Evolutionary conservation across 2,797 vertebrate species (phyloP).

Genomic region (Sciaenops ocellatus): DNA sequence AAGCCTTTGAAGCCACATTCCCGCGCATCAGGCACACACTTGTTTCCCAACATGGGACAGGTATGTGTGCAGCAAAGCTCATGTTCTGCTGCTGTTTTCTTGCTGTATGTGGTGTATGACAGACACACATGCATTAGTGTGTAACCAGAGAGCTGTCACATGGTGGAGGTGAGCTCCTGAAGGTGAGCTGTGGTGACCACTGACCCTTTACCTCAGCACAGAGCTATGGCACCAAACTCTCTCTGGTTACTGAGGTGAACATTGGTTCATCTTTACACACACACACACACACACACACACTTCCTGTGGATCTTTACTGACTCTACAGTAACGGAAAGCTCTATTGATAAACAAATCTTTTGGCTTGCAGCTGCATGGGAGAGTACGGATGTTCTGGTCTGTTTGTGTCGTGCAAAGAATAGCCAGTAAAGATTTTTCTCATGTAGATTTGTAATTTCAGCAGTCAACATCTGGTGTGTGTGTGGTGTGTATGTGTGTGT

Average conservation of each 20-base stretch:
- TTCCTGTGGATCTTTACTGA: conserved; percentile 19
- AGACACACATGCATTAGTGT: not conserved
- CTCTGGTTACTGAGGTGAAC: conserved; percentile 49
- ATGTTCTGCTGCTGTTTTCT: conserved; percentile 1
- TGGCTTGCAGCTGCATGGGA: conserved; percentile 14
- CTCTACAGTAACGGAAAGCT: not conserved
- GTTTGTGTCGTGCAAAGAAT: conserved; percentile 22
- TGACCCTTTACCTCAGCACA: conserved; percentile 54
- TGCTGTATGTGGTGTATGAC: not conserved
- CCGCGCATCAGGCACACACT: conserved; percentile 13
- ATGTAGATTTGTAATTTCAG: conserved; percentile 9
- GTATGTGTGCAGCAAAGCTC: conserved; percentile 45
- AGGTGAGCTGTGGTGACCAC: conserved; percentile 45
- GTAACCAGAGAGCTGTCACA: conserved; percentile 44
- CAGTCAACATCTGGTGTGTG: conserved; percentile 44
- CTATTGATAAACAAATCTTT: conserved; percentile 12
- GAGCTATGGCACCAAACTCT: conserved; percentile 35
- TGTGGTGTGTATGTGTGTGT: not conserved
- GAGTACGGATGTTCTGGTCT: conserved; percentile 4
- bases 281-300: conserved; percentile 15
- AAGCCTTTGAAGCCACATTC: conserved; percentile 40
- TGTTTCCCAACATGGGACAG: conserved; percentile 18
- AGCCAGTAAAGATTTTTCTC: conserved; percentile 15
- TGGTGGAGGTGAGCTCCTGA: conserved; percentile 28
- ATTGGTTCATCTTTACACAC: conserved; percentile 3